Percentiles rank a stretch among this genome's conserved stretches.
Evolutionary conservation across 1,140 invertebrate genomes (phyloP).

Genomic region (Drosophila subobscura): DNA sequence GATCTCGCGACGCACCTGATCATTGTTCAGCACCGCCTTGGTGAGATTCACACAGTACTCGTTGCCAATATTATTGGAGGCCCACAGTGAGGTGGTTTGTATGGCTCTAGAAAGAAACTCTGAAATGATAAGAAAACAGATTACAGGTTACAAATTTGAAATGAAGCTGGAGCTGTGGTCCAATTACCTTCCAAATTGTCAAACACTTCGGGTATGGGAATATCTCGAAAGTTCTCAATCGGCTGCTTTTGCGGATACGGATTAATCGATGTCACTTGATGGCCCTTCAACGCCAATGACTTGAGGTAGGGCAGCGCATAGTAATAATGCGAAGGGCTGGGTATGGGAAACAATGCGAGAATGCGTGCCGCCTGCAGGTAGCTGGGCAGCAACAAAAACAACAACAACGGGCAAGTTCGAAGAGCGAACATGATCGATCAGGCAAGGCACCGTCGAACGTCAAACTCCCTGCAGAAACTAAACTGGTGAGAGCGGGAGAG

Average conservation of each 20-base stretch:
- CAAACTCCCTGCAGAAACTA: not conserved
- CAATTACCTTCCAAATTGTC: slow-evolving; percentile 9
- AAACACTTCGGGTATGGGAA: slow-evolving; percentile 14
- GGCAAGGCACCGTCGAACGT: no score
- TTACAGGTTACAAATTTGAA: no score
- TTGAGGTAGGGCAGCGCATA: slow-evolving; percentile 23
- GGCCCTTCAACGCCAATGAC: slow-evolving; percentile 17
- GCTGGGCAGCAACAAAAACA: not conserved
- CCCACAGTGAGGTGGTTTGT: not conserved
- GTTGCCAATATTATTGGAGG: not conserved
- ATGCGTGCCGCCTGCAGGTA: slow-evolving; percentile 19
- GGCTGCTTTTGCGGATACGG: slow-evolving; percentile 6
- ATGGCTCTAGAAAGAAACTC: no score
- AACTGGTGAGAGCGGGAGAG: not conserved
- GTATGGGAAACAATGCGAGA: slow-evolving; percentile 27
- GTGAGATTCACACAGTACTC: not conserved
- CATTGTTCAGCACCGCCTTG: slow-evolving; percentile 22
- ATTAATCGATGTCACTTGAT: slow-evolving; percentile 21
- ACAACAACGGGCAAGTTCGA: not conserved
- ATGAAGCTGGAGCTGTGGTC: no score
- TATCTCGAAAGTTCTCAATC: slow-evolving; percentile 9
- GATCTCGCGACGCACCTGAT: slow-evolving; percentile 24
- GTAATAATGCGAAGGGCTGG: slow-evolving; percentile 12
- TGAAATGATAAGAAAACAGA: no score
- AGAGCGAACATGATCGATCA: not conserved